Base-by-base conservation (phyloP, 2,888 invertebrate genomes). In the Tholera decimalis region DNA sequence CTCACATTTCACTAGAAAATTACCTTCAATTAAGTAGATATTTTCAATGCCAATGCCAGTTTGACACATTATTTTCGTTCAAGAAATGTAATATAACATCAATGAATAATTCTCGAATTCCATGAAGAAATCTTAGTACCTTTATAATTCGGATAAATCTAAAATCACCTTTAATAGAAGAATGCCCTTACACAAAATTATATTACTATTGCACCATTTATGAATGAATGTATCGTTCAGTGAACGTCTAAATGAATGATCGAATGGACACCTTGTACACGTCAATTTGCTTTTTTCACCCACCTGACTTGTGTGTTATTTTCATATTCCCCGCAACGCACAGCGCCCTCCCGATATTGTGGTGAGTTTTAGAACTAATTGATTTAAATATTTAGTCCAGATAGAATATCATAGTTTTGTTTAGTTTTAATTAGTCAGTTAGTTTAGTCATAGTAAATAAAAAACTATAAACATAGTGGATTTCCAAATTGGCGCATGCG, bases 341-440 rank as follows among this genome's bases (percentile, higher is more conserved):
- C 54, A 97, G 97, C 88, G 96, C 88, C 86, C 94, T 88, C 88
- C 88, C 41, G 90, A 91, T 51, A 66, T 89, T 77, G 94, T 90
- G 84, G 91, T 91, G 86, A 91, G 90, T 90, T 67, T 26, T 62
- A 58, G 66, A 65, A 64, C 75, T 71, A 68, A 66, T 70, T 68
- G 51, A 61, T 58, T 59, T 49, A 57, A 54, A 44, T 3, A 26
- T 11, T 51, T 30, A 35, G 33, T 60, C 4, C n/a, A 39, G 5
- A 43, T 41, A 11, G 20, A 58, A 22, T 47, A 15, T 11, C n/a
- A 0, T 47, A 49, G 43, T 18, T 9, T 66, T 57, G 18, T 53
- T 24, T 57, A 62, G 35, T 24, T 18, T 20, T 9, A 50, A 22
- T 55, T 28, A 55, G 33, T 28, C 0, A 30, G 56, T 18, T 47